Evolutionary conservation across 2,113 vertebrate genomes (phyloP).

Genomic region (Capreolus pygargus): DNA sequence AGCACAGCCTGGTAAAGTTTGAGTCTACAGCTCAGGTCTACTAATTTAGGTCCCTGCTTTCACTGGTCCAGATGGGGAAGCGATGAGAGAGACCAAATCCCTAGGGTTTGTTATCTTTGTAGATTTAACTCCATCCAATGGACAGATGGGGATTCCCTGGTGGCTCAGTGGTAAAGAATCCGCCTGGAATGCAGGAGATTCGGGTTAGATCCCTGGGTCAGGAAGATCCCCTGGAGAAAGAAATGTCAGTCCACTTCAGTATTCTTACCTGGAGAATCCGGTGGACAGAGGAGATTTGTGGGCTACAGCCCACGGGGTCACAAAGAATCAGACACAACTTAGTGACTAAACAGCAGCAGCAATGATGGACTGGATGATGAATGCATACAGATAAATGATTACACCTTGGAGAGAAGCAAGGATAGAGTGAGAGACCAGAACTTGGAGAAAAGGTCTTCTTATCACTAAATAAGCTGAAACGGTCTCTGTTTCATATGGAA

Average conservation of each 20-base stretch:
- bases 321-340: background rate
- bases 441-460: background rate
- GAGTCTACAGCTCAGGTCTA: background rate
- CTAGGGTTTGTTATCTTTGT: background rate
- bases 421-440: background rate
- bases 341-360: background rate
- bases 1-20: background rate
- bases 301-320: background rate
- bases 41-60: background rate
- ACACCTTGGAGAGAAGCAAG: background rate
- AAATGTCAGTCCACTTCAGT: background rate
- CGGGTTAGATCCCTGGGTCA: background rate
- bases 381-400: background rate
- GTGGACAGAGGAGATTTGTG: background rate
- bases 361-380: rapidly evolving
- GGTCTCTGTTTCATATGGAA: background rate
- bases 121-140: background rate
- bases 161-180: background rate
- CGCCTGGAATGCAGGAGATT: background rate
- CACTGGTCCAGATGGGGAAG: background rate
- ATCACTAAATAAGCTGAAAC: background rate
- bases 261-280: background rate
- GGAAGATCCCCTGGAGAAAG: background rate
- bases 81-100: background rate
- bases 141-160: background rate